Conservation (phyloP, 30 jellyfish, hydroid and myxozoan species). For the Catostylus mosaicus region DNA sequence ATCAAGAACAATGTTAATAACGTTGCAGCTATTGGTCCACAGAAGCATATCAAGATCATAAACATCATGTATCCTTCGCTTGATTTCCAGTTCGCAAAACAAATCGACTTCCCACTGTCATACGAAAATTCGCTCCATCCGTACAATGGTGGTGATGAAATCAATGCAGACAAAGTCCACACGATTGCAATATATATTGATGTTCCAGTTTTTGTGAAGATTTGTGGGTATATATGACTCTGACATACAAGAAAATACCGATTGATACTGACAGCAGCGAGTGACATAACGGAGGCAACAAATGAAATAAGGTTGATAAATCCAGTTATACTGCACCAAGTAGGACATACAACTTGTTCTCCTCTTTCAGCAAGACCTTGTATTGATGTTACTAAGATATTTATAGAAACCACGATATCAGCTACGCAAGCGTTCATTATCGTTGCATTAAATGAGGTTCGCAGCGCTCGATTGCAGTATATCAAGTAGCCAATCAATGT, state of each 20-base stretch:
- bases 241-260: conserved; percentile 62
- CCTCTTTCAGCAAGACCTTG: not conserved
- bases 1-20: conserved; percentile 38
- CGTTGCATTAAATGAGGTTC: conserved; percentile 58
- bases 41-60: conserved; percentile 69
- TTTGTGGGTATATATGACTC: conserved; percentile 21
- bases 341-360: not conserved
- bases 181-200: conserved; percentile 22
- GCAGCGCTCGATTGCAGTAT: conserved; percentile 39
- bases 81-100: conserved; percentile 73
- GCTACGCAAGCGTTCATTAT: conserved; percentile 61
- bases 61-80: conserved; percentile 63
- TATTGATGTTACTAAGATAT: conserved; percentile 28
- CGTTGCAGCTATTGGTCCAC: conserved; percentile 81
- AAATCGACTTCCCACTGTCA: conserved; percentile 48
- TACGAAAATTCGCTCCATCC: conserved; percentile 73
- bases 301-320: conserved; percentile 62
- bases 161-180: conserved; percentile 49
- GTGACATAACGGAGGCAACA: conserved; percentile 74
- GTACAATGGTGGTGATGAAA: conserved; percentile 62
- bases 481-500: conserved; percentile 40
- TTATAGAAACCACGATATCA: conserved; percentile 64
- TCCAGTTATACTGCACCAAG: conserved; percentile 63
- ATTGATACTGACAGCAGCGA: conserved; percentile 72
- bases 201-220: conserved; percentile 44